Conservation (phyloP, 2,888 invertebrate species). For the Hyalella azteca region DNA sequence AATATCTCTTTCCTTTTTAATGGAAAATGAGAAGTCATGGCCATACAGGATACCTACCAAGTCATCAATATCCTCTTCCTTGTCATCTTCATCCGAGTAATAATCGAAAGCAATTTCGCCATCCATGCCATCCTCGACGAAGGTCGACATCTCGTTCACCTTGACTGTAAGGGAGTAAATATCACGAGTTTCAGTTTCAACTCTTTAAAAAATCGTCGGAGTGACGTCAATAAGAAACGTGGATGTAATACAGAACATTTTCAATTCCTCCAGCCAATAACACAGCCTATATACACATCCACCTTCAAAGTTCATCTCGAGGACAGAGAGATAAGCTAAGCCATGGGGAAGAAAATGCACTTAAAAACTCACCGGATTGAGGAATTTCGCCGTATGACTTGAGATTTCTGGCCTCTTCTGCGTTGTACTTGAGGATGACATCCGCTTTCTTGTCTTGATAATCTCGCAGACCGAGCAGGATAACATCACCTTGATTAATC, state of each 20-base stretch:
- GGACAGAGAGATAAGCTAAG: no score
- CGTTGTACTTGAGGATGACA: constrained; percentile 97
- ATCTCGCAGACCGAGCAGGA: constrained; percentile 90
- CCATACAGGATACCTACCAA: constrained; percentile 30
- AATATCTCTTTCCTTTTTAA: no score
- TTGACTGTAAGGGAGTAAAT: constrained; percentile 78
- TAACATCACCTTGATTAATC: constrained; percentile 99
- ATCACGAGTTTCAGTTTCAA: no score
- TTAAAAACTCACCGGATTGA: constrained; percentile 71
- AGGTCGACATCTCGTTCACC: constrained; percentile 94
- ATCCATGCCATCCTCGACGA: constrained; percentile 92
- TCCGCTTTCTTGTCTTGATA: constrained; percentile 91
- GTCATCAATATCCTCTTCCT: constrained; percentile 50
- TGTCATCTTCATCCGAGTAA: constrained; percentile 57
- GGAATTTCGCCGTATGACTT: constrained; percentile 99
- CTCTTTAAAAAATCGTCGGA: no score
- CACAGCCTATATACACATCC: background rate
- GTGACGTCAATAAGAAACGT: no score
- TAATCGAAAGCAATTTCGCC: constrained; percentile 97
- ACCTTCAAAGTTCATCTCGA: background rate
- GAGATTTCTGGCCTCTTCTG: constrained; percentile 97
- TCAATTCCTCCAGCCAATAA: background rate
- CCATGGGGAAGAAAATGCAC: no score
- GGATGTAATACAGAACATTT: no score
- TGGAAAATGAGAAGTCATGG: no score